Conservation (phyloP, 2,797 vertebrate species). For the Thunnus albacares region DNA sequence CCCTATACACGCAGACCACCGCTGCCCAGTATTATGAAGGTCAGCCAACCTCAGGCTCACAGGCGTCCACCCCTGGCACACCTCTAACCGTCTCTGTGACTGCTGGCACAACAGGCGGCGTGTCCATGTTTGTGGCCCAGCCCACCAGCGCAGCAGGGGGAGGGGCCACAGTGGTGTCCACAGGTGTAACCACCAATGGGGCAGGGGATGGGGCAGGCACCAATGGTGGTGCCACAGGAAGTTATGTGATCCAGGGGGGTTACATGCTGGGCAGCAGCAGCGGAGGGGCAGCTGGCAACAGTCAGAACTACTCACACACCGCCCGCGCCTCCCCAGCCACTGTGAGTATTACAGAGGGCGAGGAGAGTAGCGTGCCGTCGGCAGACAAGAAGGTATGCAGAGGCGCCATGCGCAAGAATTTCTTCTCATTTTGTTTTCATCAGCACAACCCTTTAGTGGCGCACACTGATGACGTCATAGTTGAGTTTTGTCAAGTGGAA, state of each 20-base stretch:
- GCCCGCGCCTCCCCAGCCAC: slow-evolving; percentile 95
- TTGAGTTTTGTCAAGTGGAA: slow-evolving; percentile 76
- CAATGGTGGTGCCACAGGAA: slow-evolving; percentile 84
- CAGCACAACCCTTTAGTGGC: slow-evolving; percentile 62
- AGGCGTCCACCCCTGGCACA: slow-evolving; percentile 90
- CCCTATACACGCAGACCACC: slow-evolving; percentile 91
- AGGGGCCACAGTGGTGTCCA: slow-evolving; percentile 87
- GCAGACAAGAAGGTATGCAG: slow-evolving; percentile 92
- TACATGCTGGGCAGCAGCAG: slow-evolving; percentile 91
- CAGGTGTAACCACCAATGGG: slow-evolving; percentile 85
- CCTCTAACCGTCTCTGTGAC: slow-evolving; percentile 90
- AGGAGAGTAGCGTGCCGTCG: slow-evolving; percentile 90
- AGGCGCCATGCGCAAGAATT: slow-evolving; percentile 80
- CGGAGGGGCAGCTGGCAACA: slow-evolving; percentile 79
- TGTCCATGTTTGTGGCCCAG: slow-evolving; percentile 95
- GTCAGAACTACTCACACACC: slow-evolving; percentile 92
- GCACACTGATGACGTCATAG: slow-evolving; percentile 79
- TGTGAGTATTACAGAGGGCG: slow-evolving; percentile 92
- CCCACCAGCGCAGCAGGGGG: slow-evolving; percentile 83
- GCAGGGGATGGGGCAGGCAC: slow-evolving; percentile 83
- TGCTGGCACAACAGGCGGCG: slow-evolving; percentile 80
- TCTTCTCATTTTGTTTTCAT: slow-evolving; percentile 78
- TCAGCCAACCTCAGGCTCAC: slow-evolving; percentile 85
- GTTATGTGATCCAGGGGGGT: slow-evolving; percentile 96
- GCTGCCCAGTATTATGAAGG: slow-evolving; percentile 91